Percentiles rank a stretch among this genome's conserved stretches.
phyloP scores from a whole-genome alignment of 1,140 invertebrate species.

The Heliconius himera region DNA sequence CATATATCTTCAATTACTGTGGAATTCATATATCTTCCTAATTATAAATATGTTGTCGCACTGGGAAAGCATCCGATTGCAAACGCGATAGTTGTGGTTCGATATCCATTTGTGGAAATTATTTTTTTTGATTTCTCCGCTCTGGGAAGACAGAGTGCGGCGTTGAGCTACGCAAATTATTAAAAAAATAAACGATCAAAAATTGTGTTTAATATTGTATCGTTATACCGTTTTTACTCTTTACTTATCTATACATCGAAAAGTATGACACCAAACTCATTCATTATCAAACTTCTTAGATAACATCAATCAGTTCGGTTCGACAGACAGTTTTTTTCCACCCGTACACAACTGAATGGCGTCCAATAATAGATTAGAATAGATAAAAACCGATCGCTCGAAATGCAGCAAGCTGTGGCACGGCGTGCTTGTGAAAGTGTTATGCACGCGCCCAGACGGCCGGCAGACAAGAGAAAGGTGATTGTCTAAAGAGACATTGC shows the following conservation, averaged over 20 bases:
- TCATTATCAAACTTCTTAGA: neutral
- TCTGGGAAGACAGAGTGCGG: too few relatives aligned
- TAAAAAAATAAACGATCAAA: too few relatives aligned
- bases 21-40: too few relatives aligned
- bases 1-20: neutral
- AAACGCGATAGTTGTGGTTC: too few relatives aligned
- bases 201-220: too few relatives aligned
- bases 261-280: neutral
- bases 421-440: slow-evolving; percentile 33
- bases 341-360: neutral
- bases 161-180: too few relatives aligned
- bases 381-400: neutral
- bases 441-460: slow-evolving; percentile 50
- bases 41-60: too few relatives aligned
- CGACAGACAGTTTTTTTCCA: neutral
- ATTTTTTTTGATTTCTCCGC: too few relatives aligned
- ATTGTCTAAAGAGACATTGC: neutral
- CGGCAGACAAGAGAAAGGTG: slow-evolving; percentile 63
- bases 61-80: too few relatives aligned
- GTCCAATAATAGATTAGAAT: neutral
- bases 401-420: neutral
- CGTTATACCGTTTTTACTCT: neutral
- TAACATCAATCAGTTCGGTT: neutral
- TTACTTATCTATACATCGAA: neutral
- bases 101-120: too few relatives aligned